Evolutionary conservation across 1,140 invertebrate genomes (phyloP), one percentile per base, ranked within the genome.

Genomic region (Ceratina japonica): DNA sequence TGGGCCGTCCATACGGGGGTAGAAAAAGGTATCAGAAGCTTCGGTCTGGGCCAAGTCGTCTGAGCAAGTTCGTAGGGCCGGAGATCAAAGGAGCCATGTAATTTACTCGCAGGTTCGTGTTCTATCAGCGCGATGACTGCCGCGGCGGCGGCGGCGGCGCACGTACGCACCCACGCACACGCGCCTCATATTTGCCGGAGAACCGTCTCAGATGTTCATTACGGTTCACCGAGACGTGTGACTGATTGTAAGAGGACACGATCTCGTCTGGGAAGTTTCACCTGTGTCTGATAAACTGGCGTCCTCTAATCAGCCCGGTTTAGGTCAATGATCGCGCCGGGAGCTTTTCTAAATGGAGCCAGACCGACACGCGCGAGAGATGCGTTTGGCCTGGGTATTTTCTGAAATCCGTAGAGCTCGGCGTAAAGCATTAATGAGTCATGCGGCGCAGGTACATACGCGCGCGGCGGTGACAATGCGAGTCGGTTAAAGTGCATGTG

Each of bases 21-120:
- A 73, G 81, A 86, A 86, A 83, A 85, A 86, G 75, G 24, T 82
- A 82, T 83, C 82, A 70, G 75, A 83, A 70, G 80, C 80, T 58
- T 72, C 62, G 51, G 64, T 71, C 66, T 76, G 65, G 37, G 58
- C 65, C 22, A 77, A 77, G 58, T 77, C 52, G 71, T 68, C 73
- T 73, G 73, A 82, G 75, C 73, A 62, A 80, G 75, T 84, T 69
- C 62, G 59, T 44, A 56, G 58, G n/a, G n/a, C 31, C 52, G 20
- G 52, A 84, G 83, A 84, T 84, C 83, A 84, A 84, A 84, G 73
- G 72, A 62, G 58, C 78, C 70, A 59, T 73, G 81, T 83, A 84
- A 84, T 84, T 84, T 84, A 79, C 65, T 82, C 65, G 22, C 27
- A 44, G 59, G 20, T 15, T 63, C 62, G 61, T 74, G 31, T 66